Evolutionary conservation across 2,113 vertebrate species (phyloP).

Genomic region (Lycaon pictus): DNA sequence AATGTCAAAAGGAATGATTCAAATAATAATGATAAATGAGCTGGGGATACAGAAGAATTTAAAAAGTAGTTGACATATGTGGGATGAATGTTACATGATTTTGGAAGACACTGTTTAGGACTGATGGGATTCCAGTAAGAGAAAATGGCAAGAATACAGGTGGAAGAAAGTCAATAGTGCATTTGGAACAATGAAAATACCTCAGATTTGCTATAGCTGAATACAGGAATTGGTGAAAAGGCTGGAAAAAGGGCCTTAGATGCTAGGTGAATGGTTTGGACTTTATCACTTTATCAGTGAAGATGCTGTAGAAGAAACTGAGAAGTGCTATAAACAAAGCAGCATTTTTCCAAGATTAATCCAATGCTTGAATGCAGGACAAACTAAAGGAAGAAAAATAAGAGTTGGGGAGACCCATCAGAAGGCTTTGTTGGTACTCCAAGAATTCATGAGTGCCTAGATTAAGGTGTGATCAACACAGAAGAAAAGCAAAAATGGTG

Average conservation of each 20-base stretch:
- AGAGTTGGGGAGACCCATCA: neutral
- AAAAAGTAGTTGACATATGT: neutral
- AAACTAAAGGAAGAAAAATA: neutral
- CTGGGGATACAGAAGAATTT: neutral
- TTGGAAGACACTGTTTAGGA: neutral
- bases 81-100: neutral
- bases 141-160: slow-evolving; percentile 10
- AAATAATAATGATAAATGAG: neutral
- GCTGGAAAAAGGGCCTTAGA: neutral
- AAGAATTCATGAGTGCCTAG: neutral
- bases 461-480: neutral
- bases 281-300: neutral
- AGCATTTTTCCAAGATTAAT: neutral
- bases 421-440: neutral
- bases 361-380: neutral
- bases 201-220: neutral
- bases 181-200: neutral
- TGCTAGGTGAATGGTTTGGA: neutral
- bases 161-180: neutral
- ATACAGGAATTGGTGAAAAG: neutral
- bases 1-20: neutral
- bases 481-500: neutral
- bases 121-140: neutral
- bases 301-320: neutral
- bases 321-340: neutral